phyloP scores from a whole-genome alignment of 2,113 vertebrate genomes.

The Loxodonta africana region DNA sequence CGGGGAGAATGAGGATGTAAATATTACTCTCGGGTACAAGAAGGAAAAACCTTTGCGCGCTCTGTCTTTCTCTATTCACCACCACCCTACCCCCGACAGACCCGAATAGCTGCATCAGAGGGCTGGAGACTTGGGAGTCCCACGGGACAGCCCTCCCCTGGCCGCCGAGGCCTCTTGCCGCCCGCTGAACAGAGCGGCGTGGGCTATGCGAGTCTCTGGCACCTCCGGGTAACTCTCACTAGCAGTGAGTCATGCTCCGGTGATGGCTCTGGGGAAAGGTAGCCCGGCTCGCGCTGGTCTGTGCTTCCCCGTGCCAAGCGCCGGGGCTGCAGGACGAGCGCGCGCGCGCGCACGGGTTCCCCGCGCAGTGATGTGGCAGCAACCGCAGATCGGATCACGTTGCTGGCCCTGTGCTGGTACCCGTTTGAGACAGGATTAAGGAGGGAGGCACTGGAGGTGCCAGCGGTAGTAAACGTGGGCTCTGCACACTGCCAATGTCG shows the following conservation, averaged over 20 bases:
- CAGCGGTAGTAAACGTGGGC: slow-evolving; percentile 82
- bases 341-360: slow-evolving; percentile 71
- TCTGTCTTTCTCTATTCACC: neutral
- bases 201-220: slow-evolving; percentile 29
- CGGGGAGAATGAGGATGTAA: neutral
- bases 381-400: slow-evolving; percentile 86
- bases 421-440: slow-evolving; percentile 84
- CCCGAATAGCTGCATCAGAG: neutral
- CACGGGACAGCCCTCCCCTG: neutral
- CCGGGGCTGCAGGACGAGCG: slow-evolving; percentile 43
- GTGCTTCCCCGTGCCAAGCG: neutral
- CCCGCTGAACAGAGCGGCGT: neutral
- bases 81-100: neutral
- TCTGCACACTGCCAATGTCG: slow-evolving; percentile 70
- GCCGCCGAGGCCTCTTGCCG: neutral
- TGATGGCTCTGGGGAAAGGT: slow-evolving; percentile 58
- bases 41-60: neutral
- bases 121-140: neutral
- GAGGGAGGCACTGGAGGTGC: slow-evolving; percentile 82
- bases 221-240: slow-evolving; percentile 40
- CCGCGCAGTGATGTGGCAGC: slow-evolving; percentile 85
- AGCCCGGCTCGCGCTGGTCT: neutral
- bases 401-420: slow-evolving; percentile 88
- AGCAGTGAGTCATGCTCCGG: slow-evolving; percentile 60
- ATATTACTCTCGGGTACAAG: neutral